Evolutionary conservation across 2,797 vertebrate genomes (phyloP), one percentile per base, ranked within the genome.

Genomic region (Halcyon chelicuti): DNA sequence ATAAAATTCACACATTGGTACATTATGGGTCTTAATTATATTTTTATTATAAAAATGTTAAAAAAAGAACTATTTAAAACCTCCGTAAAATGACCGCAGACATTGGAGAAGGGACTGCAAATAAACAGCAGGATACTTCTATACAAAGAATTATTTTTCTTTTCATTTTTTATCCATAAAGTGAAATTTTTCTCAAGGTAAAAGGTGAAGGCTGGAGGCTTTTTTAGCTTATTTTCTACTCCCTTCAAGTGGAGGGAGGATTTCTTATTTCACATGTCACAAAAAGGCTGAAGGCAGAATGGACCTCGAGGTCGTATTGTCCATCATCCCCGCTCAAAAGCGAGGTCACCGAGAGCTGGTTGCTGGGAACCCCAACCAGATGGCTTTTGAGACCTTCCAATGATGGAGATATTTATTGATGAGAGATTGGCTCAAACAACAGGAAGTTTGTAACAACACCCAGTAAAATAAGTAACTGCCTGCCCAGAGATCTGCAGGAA

Each of bases 41-140:
- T 49, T 88, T 97, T 95, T 94, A 93, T 94, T 95, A 89, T 18
- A 86, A 93, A 95, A 97, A 55, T 5, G 7, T 92, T 93, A 93
- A 51, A 26, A 26, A 95, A 96, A 94, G 12, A 76, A 37, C 33
- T 68, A 3, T 22, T 78, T 14, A 72, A 86, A 88, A 68, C 79
- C 37, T 71, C 44, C 78, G 33, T 65, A 72, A 77, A 95, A 68
- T 68, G 13, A 87, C 66, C 44, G 26, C 57, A 90, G 55, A 51
- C 6, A 20, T 0, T 19, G 65, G 58, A 49, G 72, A 70, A 42
- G 8, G 29, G 46, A 66, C 9, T 86, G 74, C 46, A 88, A 73
- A 86, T 72, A 81, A 90, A 81, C n/a, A 90, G 40, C 40, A 90
- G 35, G n/a, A 42, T 78, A 31, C 39, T 68, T 75, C 9, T 86